Base-by-base conservation (phyloP, 2,888 invertebrate genomes). In the Trachelus tabidus region DNA sequence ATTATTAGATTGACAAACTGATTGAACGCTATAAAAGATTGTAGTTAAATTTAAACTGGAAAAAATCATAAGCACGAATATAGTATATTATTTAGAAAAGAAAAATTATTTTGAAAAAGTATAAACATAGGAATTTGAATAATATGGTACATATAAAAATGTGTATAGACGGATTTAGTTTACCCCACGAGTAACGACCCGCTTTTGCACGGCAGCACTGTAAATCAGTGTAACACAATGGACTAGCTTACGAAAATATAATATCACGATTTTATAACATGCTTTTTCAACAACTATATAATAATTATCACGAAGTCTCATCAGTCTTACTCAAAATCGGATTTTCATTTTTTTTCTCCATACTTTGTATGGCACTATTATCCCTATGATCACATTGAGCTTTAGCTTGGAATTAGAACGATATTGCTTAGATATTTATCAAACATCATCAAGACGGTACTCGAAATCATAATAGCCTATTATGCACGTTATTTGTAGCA, bases 171-270 rank as follows among this genome's bases (percentile, higher is more conserved):
- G 56, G 56, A 56, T 56, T 56, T 23, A 56, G 23, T 56, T 56
- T 23, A 23, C 9, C 56, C 23, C 56, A 56, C 9, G 56, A 23
- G 56, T 56, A 56, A 56, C 23, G 2, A 56, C 56, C 23, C 56
- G 2, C 56, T 56, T 56, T 23, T 23, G 23, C 56, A 56, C 2
- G 23, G 23, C 9, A 23, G 56, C 56, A 56, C 56, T 56, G 56
- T 23, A 23, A 56, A 56, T 56, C 56, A 56, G 56, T 56, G 56
- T 56, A 56, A 56, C 56, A 23, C 71, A 78, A 79, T 82, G 77
- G 83, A 87, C 85, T 87, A 88, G 85, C 79, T 87, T 89, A 88
- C 77, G 83, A 87, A 89, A 88, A 87, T 89, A 89, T 83, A 80
- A 81, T 85, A 88, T 88, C 85, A 88, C 85, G 84, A 83, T 82